phyloP scores from a whole-genome alignment of 1,140 invertebrate genomes.

The Hyles vespertilio region DNA sequence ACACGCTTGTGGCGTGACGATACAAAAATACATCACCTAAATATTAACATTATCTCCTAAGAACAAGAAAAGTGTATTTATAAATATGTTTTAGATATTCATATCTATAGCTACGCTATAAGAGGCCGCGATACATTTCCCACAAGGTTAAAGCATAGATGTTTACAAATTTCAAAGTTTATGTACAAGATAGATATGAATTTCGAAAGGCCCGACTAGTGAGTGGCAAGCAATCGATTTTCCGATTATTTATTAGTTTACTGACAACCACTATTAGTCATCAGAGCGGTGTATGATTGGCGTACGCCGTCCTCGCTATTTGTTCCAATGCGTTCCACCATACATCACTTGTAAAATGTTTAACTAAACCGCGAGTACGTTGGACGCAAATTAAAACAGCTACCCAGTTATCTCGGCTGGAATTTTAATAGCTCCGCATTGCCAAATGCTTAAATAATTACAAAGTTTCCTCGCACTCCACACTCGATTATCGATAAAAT shows the following conservation, averaged over 20 bases:
- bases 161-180: slow-evolving; percentile 1
- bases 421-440: slow-evolving; percentile 30
- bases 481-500: too few species aligned
- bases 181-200: background rate
- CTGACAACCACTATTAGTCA: slow-evolving; percentile 59
- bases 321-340: slow-evolving; percentile 24
- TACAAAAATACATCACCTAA: too few species aligned
- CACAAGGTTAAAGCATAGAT: too few species aligned
- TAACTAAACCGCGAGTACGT: slow-evolving; percentile 24
- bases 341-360: slow-evolving; percentile 42
- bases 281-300: slow-evolving; percentile 37
- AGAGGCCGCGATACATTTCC: too few species aligned
- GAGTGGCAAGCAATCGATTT: slow-evolving; percentile 5
- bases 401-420: slow-evolving; percentile 39
- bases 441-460: slow-evolving; percentile 2
- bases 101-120: too few species aligned
- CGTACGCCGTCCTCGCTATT: slow-evolving; percentile 9
- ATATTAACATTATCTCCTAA: too few species aligned
- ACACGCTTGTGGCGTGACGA: too few species aligned
- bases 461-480: background rate
- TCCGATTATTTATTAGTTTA: slow-evolving; percentile 34
- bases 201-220: slow-evolving; percentile 4
- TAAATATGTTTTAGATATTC: too few species aligned
- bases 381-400: slow-evolving; percentile 54
- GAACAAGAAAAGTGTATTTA: too few species aligned